Evolutionary conservation across 2,797 vertebrate genomes (phyloP), one percentile per base, ranked within the genome.

Genomic region (Gambusia yucatana): DNA sequence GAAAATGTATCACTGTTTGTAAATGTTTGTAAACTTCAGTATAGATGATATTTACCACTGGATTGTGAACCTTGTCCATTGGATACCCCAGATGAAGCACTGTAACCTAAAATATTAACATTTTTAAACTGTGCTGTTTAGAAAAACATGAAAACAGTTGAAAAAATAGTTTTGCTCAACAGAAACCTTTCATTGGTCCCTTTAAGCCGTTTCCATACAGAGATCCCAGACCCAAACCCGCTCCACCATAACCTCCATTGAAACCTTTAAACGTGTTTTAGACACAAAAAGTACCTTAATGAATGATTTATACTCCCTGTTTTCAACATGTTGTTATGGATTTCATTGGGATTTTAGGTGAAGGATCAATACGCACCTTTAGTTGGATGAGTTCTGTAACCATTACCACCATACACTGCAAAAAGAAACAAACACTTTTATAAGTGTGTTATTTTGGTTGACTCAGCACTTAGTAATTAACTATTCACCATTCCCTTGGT

Each of bases 181-280:
- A 52, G 36, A 1, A 1, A 94, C 94, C 93, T 86, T 72, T 79
- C 46, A 85, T 87, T 0, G 84, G 93, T 48, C 93, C 93, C 77
- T 94, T 95, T 73, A 87, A 86, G 55, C 90, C 84, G 69, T 92
- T 90, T 79, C 89, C 88, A 82, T 83, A 86, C 11, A 30, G 84
- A 85, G 83, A 74, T 41, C 91, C 90, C 41, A 89, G 78, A 78
- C 79, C 79, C 63, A 87, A 72, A 75, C 91, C 93, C 73, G 91
- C 77, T 6, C 61, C 72, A 16, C 91, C 87, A 82, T 91, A 88
- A 63, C 87, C 90, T 5, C 86, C 89, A 72, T 39, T 85, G 25
- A 85, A 86, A 25, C 90, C 93, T 94, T 65, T 25, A 82, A 74
- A 84, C 46, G 82, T 25, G 79, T 1, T 43, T 76, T 17, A 69